These are phyloP conservation scores for Picathartes gymnocephalus DNA, from an alignment of 2,113 vertebrate genomes.

Conservation along the genomic window DNA sequence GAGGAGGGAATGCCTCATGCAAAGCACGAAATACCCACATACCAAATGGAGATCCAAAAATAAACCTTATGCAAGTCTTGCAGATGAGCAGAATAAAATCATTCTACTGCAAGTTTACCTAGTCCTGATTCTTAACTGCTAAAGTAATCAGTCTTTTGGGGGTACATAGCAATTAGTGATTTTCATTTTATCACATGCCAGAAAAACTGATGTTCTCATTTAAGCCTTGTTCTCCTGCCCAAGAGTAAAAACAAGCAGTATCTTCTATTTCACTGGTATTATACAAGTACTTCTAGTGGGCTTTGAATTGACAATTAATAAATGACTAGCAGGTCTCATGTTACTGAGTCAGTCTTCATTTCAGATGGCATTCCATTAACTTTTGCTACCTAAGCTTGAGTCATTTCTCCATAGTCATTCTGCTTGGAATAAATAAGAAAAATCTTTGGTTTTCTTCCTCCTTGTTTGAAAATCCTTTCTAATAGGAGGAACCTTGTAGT, in stretches of 20 bases:
- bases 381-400: constrained; percentile 8
- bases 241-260: neutral
- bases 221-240: neutral
- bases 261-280: neutral
- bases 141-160: neutral
- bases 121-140: neutral
- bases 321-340: constrained; percentile 10
- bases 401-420: neutral
- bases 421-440: neutral
- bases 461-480: neutral
- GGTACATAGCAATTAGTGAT: neutral
- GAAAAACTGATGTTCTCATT: neutral
- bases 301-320: neutral
- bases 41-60: neutral
- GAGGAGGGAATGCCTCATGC: neutral
- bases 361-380: neutral
- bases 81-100: neutral
- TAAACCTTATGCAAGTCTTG: neutral
- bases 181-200: neutral
- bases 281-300: neutral
- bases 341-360: constrained; percentile 34
- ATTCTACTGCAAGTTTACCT: neutral
- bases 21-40: neutral
- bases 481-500: neutral
- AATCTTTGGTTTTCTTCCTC: neutral